Percentiles rank a stretch among this genome's conserved stretches.
These are phyloP conservation scores for Meteorus sp. DNA, from an alignment of 1,140 invertebrate species.

Conservation along the genomic window DNA sequence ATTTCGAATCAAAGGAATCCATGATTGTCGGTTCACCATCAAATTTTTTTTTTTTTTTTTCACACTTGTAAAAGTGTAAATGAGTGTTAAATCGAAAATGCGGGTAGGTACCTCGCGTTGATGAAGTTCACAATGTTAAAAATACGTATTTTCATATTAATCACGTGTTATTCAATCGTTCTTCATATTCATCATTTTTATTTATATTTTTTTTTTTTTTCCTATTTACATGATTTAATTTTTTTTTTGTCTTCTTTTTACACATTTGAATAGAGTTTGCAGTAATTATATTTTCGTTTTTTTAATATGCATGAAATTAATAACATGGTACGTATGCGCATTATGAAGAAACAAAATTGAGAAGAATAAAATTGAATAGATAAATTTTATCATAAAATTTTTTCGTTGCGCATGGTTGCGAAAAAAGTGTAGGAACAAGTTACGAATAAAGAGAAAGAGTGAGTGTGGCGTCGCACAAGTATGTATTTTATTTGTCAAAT, in stretches of 20 bases:
- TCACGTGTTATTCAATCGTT: too few species aligned
- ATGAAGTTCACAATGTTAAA: too few species aligned
- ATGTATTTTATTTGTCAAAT: too few species aligned
- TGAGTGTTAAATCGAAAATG: conserved; percentile 15
- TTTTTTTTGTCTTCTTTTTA: too few species aligned
- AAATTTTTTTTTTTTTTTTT: conserved; percentile 16
- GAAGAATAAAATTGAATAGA: background rate
- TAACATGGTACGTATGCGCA: conserved; percentile 20
- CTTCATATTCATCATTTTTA: too few species aligned
- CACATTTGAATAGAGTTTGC: conserved; percentile 13
- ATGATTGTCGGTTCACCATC: conserved; percentile 49
- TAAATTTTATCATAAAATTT: conserved; percentile 10
- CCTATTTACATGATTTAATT: too few species aligned
- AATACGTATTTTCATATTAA: too few species aligned
- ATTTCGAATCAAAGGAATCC: conserved; percentile 33
- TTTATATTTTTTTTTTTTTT: too few species aligned
- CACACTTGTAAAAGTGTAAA: conserved; percentile 8
- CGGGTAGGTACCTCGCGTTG: conserved; percentile 18
- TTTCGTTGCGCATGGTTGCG: conserved; percentile 30
- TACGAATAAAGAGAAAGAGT: too few species aligned
- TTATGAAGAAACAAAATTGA: conserved; percentile 9
- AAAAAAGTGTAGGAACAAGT: conserved; percentile 11
- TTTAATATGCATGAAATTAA: conserved; percentile 17
- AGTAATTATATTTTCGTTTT: too few species aligned
- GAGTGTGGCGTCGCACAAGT: too few species aligned